phyloP scores from a whole-genome alignment of 2,113 vertebrate genomes.

The Neopipo cinnamomea region DNA sequence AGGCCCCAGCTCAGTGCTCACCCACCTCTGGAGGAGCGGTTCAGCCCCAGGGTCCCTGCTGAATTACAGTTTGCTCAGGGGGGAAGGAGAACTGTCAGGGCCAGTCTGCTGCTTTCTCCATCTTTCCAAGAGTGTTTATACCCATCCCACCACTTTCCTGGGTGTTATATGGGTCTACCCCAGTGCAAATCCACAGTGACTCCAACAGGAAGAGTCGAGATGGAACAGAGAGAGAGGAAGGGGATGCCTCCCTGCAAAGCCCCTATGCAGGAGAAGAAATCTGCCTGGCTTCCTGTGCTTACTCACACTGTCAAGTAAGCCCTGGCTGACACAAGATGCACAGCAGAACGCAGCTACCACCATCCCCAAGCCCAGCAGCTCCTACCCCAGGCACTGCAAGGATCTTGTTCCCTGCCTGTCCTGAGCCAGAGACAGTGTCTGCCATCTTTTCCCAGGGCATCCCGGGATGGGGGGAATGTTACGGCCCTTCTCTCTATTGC shows the following conservation, averaged over 20 bases:
- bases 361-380: neutral
- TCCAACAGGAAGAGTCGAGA: neutral
- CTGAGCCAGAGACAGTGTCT: neutral
- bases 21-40: neutral
- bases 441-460: neutral
- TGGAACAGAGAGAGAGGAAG: neutral
- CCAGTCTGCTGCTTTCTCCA: neutral
- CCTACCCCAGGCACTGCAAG: neutral
- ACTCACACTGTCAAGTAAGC: neutral
- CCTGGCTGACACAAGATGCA: neutral
- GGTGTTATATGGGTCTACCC: neutral
- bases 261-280: neutral
- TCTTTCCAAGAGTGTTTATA: neutral
- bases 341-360: neutral
- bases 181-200: neutral
- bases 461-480: rapidly evolving
- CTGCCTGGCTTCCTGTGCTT: rapidly evolving
- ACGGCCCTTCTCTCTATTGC: neutral
- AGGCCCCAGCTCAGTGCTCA: neutral
- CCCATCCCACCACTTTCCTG: neutral
- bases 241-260: neutral
- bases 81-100: neutral
- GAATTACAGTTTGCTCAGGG: neutral
- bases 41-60: neutral
- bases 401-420: neutral